A percentile compares a stretch with the other conserved stretches of the same genome.
Conservation (phyloP, 1,140 invertebrate species). For the Trichonephila inaurata region DNA sequence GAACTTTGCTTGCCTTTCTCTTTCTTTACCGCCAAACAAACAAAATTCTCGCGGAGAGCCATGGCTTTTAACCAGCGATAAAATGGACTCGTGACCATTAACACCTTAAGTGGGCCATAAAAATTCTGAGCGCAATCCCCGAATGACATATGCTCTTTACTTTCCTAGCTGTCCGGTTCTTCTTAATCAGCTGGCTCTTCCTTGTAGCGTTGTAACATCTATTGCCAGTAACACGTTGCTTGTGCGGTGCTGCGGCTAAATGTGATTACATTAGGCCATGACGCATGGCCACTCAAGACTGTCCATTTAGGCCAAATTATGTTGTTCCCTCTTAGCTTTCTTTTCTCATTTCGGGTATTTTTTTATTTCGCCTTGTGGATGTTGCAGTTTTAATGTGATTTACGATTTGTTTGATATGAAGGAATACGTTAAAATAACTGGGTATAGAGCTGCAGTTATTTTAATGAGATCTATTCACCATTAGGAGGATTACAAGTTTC, state of each 20-base stretch:
- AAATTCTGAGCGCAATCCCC: slow-evolving; percentile 65
- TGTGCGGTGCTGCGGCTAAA: slow-evolving; percentile 18
- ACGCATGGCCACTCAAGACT: slow-evolving; percentile 59
- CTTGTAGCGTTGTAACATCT: slow-evolving; percentile 32
- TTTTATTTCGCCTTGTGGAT: neutral
- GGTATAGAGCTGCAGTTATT: slow-evolving; percentile 25
- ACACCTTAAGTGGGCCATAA: slow-evolving; percentile 73
- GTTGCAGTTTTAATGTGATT: slow-evolving; percentile 54
- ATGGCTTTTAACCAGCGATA: slow-evolving; percentile 71
- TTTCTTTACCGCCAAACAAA: neutral
- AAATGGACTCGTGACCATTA: slow-evolving; percentile 63
- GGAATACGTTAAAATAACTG: slow-evolving; percentile 28
- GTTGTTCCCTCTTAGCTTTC: slow-evolving; percentile 55
- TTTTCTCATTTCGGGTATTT: neutral
- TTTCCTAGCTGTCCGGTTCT: slow-evolving; percentile 57
- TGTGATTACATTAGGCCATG: slow-evolving; percentile 74
- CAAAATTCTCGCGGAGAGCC: slow-evolving; percentile 9
- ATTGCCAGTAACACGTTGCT: slow-evolving; percentile 32
- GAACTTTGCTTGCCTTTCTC: neutral
- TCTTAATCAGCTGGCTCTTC: slow-evolving; percentile 66
- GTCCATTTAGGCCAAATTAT: slow-evolving; percentile 72
- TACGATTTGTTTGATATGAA: slow-evolving; percentile 56
- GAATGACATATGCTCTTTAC: slow-evolving; percentile 65
- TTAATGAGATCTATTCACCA: slow-evolving; percentile 39
- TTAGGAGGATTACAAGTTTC: neutral